These are phyloP conservation scores for Haliclona indistincta DNA, from an alignment of 37 sponge, comb jelly and placozoan species.

Conservation along the genomic window DNA sequence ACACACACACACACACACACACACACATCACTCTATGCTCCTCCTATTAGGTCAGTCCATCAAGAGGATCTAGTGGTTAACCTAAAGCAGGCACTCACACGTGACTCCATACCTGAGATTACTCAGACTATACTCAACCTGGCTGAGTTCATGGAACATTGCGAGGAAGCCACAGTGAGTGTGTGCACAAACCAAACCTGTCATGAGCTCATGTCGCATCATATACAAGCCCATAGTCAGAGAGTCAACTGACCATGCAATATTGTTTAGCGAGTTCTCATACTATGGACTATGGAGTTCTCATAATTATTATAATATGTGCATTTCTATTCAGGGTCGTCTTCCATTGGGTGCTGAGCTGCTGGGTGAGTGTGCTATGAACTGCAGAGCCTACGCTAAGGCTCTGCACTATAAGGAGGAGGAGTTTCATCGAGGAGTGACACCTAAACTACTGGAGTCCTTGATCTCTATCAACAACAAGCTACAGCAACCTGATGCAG, in stretches of 20 bases:
- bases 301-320: too few species aligned
- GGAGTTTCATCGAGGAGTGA: slow-evolving; percentile 89
- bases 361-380: slow-evolving; percentile 92
- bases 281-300: too few species aligned
- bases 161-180: slow-evolving; percentile 85
- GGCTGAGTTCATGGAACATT: slow-evolving; percentile 98
- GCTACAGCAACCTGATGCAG: slow-evolving; percentile 95
- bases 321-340: slow-evolving; percentile 41
- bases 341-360: slow-evolving; percentile 75
- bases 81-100: slow-evolving; percentile 80
- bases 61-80: slow-evolving; percentile 88
- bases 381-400: slow-evolving; percentile 94
- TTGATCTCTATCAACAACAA: slow-evolving; percentile 96
- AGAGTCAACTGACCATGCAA: neutral
- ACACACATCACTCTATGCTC: neutral
- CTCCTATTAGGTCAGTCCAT: slow-evolving; percentile 28
- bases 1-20: neutral
- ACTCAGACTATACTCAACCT: slow-evolving; percentile 91
- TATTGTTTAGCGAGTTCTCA: too few species aligned
- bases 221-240: neutral
- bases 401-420: slow-evolving; percentile 97
- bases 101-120: slow-evolving; percentile 92
- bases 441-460: slow-evolving; percentile 74
- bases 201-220: neutral
- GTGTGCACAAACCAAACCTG: neutral